Base-by-base conservation (phyloP, 2,113 vertebrate species). In the Lathamus discolor region DNA sequence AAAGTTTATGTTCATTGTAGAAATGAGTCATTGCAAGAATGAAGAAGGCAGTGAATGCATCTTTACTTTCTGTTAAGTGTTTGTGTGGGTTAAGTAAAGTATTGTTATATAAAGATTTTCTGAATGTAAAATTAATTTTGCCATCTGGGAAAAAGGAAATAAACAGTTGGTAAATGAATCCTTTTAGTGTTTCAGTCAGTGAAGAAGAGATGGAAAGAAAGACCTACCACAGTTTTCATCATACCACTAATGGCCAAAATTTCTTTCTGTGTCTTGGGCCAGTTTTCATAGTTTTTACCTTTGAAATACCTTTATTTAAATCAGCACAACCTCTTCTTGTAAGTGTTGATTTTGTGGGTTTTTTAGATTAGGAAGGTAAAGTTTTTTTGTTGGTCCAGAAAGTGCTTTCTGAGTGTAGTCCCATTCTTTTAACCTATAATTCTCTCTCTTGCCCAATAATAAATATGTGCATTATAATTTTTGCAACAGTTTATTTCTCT, bases 1-100 rank as follows among this genome's bases (percentile, higher is more conserved):
- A 86, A 48, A 93, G 79, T 88, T 93, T 93, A 74, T 75, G 55
- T 86, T 94, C 88, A 49, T 90, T 63, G 39, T 83, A 62, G 39
- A 83, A 86, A 86, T 86, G 63, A 93, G 57, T 89, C 77, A 62
- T 68, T 89, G 62, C 25, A 79, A 78, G 43, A 92, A 83, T 74
- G 49, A 75, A 72, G 63, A 74, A 37, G 90, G 49, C 67, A 68
- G 52, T 66, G 88, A 91, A 88, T 13, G 4, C 63, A 29, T 86
- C 76, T 91, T 70, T 72, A 11, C 13, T 92, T 92, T 49, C 25
- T 54, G 7, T 88, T 73, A 74, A 51, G 35, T 81, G 17, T 90
- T 94, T 70, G n/a, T 64, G 3, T 49, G 88, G 27, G 16, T 90
- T 83, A 88, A 80, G 25, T 70, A 63, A 82, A 80, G 48, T 52